Evolutionary conservation across 2,888 invertebrate species (phyloP).

Genomic region (Acleris literana): DNA sequence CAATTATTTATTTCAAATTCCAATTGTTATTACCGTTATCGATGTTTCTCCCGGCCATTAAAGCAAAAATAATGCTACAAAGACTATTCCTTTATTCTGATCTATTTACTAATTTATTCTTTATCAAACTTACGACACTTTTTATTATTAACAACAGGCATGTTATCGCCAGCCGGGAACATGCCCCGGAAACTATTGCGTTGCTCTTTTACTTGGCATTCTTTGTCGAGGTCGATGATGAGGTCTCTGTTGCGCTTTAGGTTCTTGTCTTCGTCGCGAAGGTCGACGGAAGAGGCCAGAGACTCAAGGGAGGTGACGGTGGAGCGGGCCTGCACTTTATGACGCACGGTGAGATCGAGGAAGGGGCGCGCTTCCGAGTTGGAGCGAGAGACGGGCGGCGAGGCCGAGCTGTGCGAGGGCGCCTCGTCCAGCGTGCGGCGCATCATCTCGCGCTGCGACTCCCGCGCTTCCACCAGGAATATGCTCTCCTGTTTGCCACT

Average conservation of each 20-base stretch:
- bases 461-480: slow-evolving; percentile 90
- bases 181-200: slow-evolving; percentile 57
- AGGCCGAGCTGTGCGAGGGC: slow-evolving; percentile 53
- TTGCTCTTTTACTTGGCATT: slow-evolving; percentile 69
- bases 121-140: slow-evolving; percentile 51
- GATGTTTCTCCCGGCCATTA: no score
- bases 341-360: slow-evolving; percentile 61
- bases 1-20: no score
- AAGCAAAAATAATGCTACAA: no score
- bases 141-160: slow-evolving; percentile 54
- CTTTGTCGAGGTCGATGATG: slow-evolving; percentile 58
- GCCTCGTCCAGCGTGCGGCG: slow-evolving; percentile 52
- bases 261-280: slow-evolving; percentile 53
- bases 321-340: slow-evolving; percentile 55
- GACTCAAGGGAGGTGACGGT: slow-evolving; percentile 85
- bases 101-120: slow-evolving; percentile 2
- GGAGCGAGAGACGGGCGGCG: slow-evolving; percentile 45
- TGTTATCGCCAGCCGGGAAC: slow-evolving; percentile 58
- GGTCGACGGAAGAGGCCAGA: slow-evolving; percentile 57
- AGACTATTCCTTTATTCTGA: no score
- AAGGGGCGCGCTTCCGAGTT: slow-evolving; percentile 44
- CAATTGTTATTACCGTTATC: no score
- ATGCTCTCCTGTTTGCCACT: slow-evolving; percentile 87
- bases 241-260: slow-evolving; percentile 61
- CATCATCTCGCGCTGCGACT: slow-evolving; percentile 87